Evolutionary conservation across 2,113 vertebrate genomes (phyloP), one percentile per base, ranked within the genome.

Genomic region (Melanostigma gelatinosum): DNA sequence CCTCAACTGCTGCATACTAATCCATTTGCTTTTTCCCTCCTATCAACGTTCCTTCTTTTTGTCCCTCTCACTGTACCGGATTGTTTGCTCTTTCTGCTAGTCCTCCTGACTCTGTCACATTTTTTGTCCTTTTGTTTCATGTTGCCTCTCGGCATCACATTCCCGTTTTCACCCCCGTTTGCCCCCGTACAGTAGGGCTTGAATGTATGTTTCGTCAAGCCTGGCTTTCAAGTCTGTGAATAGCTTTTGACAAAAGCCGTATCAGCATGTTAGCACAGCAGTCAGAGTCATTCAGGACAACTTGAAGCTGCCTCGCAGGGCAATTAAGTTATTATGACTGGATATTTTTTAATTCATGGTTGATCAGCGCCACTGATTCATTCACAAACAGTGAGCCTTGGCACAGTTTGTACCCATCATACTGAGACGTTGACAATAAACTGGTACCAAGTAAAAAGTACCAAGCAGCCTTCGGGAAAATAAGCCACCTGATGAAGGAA

Each of bases 1-100:
- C 48, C 6, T 7, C 44, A 57, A 62, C 65, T 27, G 15, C 58
- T 29, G 87, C 74, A 82, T 85, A 79, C 79, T 81, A 88, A 91
- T 87, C 34, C 52, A 48, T 42, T 77, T 15, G 32, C 1, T 44
- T 58, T 13, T 70, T 52, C 48, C 63, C 69, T 42, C 12, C 11
- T 15, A 58, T 11, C 22, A 55, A 24, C 29, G 5, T 27, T 71
- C 0, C 1, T 32, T 24, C 3, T 38, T 42, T 42, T 57, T 61
- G 2, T 29, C 0, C 3, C 34, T 52, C 62, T 48, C 5, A 8
- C 11, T 29, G 13, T 3, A 38, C 4, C 24, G 1, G 24, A 44
- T 67, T 44, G 79, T 18, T 27, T 6, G 20, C 13, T 11, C 6
- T 69, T 22, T 34, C 34, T 12, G 29, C 1, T 8, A 3, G 22